Evolutionary conservation across 2,888 invertebrate species (phyloP).

Genomic region (Eurytoma adleriae): DNA sequence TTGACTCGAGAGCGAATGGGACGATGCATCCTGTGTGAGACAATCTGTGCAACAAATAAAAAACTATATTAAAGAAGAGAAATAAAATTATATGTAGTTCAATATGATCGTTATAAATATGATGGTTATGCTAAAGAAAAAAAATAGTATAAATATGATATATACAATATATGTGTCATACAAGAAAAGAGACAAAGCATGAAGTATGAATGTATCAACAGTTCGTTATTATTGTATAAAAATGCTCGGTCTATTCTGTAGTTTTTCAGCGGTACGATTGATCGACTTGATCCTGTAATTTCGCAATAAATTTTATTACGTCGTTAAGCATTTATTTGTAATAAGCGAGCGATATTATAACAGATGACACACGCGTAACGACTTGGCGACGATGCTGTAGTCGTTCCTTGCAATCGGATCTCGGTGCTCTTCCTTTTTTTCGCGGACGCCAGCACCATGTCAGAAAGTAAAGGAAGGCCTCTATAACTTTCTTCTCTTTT

Average conservation of each 20-base stretch:
- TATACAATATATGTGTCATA: conserved; percentile 49
- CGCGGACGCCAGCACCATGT: not conserved
- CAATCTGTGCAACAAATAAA: conserved; percentile 49
- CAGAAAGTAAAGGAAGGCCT: not conserved
- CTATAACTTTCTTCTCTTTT: not conserved
- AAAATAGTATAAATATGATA: conserved; percentile 53
- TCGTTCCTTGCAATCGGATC: not conserved
- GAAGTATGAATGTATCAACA: conserved; percentile 13
- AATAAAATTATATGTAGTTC: conserved; percentile 49
- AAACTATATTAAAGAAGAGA: not conserved
- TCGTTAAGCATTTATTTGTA: conserved; percentile 19
- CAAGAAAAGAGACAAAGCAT: conserved; percentile 16
- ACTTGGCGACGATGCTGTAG: not conserved
- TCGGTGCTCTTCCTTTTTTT: not conserved
- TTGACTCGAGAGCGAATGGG: not conserved
- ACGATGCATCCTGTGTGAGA: conserved; percentile 54
- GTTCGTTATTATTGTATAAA: conserved; percentile 19
- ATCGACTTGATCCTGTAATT: not conserved
- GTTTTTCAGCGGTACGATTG: conserved; percentile 30
- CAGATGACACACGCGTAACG: not conserved
- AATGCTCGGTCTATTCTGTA: conserved; percentile 42
- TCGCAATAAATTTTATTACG: conserved; percentile 48
- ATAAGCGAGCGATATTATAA: not conserved
- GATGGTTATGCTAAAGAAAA: conserved; percentile 40
- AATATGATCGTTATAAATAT: conserved; percentile 54